These are phyloP conservation scores for Tenthredo mesomela DNA, from an alignment of 2,888 invertebrate species.

Conservation along the genomic window DNA sequence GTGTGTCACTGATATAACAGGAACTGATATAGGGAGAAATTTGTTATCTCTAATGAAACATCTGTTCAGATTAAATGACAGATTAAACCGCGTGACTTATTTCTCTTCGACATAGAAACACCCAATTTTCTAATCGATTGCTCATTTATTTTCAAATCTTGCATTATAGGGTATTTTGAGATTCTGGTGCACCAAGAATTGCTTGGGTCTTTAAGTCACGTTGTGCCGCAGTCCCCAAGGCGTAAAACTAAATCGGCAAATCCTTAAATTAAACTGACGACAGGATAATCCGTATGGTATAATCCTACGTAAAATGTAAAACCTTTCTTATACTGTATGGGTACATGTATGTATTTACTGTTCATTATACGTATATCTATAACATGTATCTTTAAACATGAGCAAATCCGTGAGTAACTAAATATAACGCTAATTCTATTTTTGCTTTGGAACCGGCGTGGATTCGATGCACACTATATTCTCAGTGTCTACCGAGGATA, in stretches of 20 bases:
- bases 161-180: constrained; percentile 18
- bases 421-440: constrained; percentile 75
- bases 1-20: background rate
- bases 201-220: constrained; percentile 24
- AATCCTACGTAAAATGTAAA: constrained; percentile 12
- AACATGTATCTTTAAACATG: constrained; percentile 26
- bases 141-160: background rate
- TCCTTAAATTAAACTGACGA: constrained; percentile 1
- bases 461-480: constrained; percentile 59
- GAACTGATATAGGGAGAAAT: background rate
- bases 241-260: constrained; percentile 26
- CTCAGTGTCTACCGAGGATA: constrained; percentile 66
- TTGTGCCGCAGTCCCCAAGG: constrained; percentile 36
- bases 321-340: background rate
- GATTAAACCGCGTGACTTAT: background rate
- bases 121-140: background rate
- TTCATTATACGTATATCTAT: background rate
- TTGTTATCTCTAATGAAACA: background rate
- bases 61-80: background rate
- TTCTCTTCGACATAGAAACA: background rate
- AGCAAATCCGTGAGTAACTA: constrained; percentile 62
- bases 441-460: constrained; percentile 61
- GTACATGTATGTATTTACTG: background rate
- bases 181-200: constrained; percentile 14
- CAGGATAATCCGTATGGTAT: background rate